Evolutionary conservation across 2,797 vertebrate species (phyloP).

Genomic region (Danio jaintianensis): DNA sequence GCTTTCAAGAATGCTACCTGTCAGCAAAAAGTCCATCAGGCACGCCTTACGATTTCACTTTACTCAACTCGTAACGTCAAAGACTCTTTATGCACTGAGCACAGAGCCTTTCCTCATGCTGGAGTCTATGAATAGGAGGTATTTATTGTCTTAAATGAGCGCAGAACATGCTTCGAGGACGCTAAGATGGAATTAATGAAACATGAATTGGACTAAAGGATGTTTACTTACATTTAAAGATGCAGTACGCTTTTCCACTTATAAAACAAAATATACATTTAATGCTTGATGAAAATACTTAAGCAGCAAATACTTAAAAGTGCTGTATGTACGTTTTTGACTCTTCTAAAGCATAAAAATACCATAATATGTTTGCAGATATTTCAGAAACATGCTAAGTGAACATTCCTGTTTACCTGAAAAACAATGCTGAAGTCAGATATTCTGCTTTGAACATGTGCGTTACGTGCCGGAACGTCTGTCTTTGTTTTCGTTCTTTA

Average conservation of each 20-base stretch:
- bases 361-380: too few relatives aligned
- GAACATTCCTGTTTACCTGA: too few relatives aligned
- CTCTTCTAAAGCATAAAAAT: too few relatives aligned
- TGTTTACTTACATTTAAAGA: neutral
- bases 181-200: neutral
- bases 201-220: neutral
- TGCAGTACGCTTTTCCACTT: neutral
- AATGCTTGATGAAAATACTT: neutral
- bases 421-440: too few relatives aligned
- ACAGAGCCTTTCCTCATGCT: slow-evolving; percentile 5
- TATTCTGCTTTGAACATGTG: too few relatives aligned
- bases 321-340: too few relatives aligned
- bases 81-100: slow-evolving; percentile 46
- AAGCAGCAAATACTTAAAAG: neutral
- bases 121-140: slow-evolving; percentile 19
- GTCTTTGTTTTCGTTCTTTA: too few relatives aligned
- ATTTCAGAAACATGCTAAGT: too few relatives aligned
- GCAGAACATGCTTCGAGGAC: slow-evolving; percentile 12
- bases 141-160: slow-evolving; percentile 14
- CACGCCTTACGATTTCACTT: slow-evolving; percentile 12
- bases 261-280: neutral
- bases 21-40: slow-evolving; percentile 5
- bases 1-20: neutral
- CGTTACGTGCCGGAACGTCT: too few relatives aligned
- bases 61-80: neutral